These are phyloP conservation scores for Salpingus planirostris DNA, from an alignment of 2,888 invertebrate species.

Conservation along the genomic window DNA sequence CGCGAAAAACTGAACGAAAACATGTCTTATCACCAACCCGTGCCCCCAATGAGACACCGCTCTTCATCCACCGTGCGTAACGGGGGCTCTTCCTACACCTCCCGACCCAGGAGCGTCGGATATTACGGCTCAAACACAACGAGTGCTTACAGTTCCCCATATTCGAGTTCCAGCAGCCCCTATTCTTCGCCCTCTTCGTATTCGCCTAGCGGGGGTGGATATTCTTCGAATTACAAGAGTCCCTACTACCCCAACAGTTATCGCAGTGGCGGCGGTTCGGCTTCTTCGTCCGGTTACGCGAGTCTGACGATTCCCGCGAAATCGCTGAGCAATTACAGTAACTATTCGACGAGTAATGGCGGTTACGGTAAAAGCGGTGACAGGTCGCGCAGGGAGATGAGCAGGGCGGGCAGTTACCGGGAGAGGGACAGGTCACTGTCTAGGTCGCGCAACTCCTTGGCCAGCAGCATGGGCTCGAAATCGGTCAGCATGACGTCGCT, in stretches of 20 bases:
- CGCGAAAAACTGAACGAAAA: too few relatives aligned
- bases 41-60: conserved; percentile 31
- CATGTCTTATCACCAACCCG: conserved; percentile 32
- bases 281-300: conserved; percentile 56
- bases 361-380: conserved; percentile 39
- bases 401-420: conserved; percentile 29
- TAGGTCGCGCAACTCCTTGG: conserved; percentile 31
- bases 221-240: conserved; percentile 36
- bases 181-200: conserved; percentile 28
- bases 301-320: conserved; percentile 56
- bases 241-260: conserved; percentile 44
- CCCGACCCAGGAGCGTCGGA: conserved; percentile 32
- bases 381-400: conserved; percentile 33
- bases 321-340: conserved; percentile 48
- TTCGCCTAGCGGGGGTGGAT: conserved; percentile 5
- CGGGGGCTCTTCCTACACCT: conserved; percentile 22
- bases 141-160: conserved; percentile 22
- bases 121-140: conserved; percentile 24
- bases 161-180: conserved; percentile 24
- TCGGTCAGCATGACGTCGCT: conserved; percentile 60
- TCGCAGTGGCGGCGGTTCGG: too few relatives aligned
- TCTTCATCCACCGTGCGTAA: conserved; percentile 33
- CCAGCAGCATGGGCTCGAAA: conserved; percentile 41
- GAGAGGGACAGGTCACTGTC: conserved; percentile 34
- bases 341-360: conserved; percentile 37